Evolutionary conservation across 53 echinoderm and acorn worm genomes (phyloP).

Genomic region (Hippasteria phrygiana): DNA sequence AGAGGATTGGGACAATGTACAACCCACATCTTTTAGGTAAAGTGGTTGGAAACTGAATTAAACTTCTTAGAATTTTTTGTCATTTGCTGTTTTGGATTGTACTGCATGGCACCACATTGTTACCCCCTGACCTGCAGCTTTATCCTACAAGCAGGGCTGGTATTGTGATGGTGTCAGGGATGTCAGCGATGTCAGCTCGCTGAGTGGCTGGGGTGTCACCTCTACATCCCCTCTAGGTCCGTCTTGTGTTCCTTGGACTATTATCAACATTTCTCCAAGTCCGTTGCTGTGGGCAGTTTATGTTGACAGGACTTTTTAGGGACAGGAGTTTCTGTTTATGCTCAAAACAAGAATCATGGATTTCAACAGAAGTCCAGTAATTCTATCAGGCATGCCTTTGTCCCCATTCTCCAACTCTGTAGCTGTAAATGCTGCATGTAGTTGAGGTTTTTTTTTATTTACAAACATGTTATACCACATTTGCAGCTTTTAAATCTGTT

Average conservation of each 20-base stretch:
- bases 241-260: conserved; percentile 35
- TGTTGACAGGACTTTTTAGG: conserved; percentile 19
- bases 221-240: conserved; percentile 5
- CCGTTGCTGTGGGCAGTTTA: neutral
- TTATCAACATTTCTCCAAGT: conserved; percentile 28
- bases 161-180: neutral
- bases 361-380: neutral
- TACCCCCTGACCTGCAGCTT: no score
- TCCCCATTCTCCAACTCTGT: neutral
- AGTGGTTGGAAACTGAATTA: no score
- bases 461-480: neutral
- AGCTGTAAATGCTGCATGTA: neutral
- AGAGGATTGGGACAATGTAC: no score
- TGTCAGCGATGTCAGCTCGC: neutral
- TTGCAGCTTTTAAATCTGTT: no score
- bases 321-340: neutral
- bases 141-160: no score
- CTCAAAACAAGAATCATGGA: conserved; percentile 18
- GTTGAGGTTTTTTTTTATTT: neutral
- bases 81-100: no score
- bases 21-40: no score
- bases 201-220: conserved; percentile 1
- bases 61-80: no score
- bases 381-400: neutral
- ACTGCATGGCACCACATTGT: no score